A percentile compares a stretch with the other conserved stretches of the same genome.
Evolutionary conservation across 2,797 vertebrate species (phyloP).

Genomic region (Centroberyx gerrardi): DNA sequence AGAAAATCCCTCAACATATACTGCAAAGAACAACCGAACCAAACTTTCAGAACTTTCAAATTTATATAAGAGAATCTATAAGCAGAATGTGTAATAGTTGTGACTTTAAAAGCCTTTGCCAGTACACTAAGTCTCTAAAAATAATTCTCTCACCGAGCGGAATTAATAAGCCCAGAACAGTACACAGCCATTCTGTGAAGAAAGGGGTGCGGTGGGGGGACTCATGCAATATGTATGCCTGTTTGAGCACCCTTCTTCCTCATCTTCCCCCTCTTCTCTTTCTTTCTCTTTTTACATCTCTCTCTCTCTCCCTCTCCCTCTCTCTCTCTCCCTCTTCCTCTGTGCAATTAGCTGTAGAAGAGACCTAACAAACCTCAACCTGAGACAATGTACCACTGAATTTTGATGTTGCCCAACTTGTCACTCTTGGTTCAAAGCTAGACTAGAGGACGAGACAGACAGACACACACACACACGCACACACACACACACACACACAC

Average conservation of each 20-base stretch:
- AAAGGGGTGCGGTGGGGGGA: constrained; percentile 78
- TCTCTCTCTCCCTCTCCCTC: constrained; percentile 31
- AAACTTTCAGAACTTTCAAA: constrained; percentile 78
- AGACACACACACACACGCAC: constrained; percentile 28
- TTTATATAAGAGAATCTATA: constrained; percentile 80
- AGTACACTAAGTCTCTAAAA: constrained; percentile 84
- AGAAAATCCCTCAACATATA: constrained; percentile 14
- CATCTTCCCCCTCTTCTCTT: constrained; percentile 73
- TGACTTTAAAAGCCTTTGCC: constrained; percentile 85
- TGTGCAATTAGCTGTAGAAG: constrained; percentile 81
- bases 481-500: background rate
- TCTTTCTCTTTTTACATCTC: constrained; percentile 69
- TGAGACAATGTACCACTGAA: constrained; percentile 79
- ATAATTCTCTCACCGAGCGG: constrained; percentile 86
- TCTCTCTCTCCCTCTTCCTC: constrained; percentile 39
- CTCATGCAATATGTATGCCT: constrained; percentile 87
- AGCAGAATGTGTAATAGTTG: constrained; percentile 80
- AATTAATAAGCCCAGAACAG: constrained; percentile 87
- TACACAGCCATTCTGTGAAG: constrained; percentile 85
- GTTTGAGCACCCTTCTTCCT: constrained; percentile 82
- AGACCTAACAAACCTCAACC: constrained; percentile 78
- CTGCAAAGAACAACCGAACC: constrained; percentile 35
- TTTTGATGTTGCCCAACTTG: constrained; percentile 74
- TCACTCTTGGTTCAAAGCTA: constrained; percentile 72
- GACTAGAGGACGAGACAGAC: constrained; percentile 36